These are phyloP conservation scores for Amitus sp. DNA, from an alignment of 2,888 invertebrate genomes.

Conservation along the genomic window DNA sequence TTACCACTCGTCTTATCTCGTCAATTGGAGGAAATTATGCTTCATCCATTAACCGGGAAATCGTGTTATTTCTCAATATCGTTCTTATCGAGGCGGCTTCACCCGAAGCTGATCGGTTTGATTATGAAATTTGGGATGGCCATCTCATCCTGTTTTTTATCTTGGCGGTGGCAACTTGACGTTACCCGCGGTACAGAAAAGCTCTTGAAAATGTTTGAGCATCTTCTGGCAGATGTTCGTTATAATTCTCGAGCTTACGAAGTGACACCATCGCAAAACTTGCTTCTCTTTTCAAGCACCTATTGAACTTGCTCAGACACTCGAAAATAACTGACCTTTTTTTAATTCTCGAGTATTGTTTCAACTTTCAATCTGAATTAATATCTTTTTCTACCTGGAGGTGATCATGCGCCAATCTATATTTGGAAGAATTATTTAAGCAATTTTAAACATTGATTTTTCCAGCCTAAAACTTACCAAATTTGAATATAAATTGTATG, in stretches of 20 bases:
- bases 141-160: not conserved
- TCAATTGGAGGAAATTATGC: not conserved
- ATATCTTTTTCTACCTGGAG: too few species aligned
- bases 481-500: too few species aligned
- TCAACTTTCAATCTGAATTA: too few species aligned
- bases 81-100: not conserved
- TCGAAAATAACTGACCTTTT: too few species aligned
- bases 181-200: slow-evolving; percentile 28
- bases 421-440: too few species aligned
- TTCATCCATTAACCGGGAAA: not conserved
- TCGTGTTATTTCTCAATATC: not conserved
- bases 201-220: slow-evolving; percentile 34
- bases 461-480: too few species aligned
- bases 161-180: not conserved
- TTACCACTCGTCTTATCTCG: slow-evolving; percentile 45
- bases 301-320: too few species aligned
- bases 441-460: too few species aligned
- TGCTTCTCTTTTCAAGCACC: not conserved
- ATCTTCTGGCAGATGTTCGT: slow-evolving; percentile 31
- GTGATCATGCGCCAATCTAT: too few species aligned
- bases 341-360: too few species aligned
- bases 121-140: not conserved
- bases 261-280: slow-evolving; percentile 1
- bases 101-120: not conserved
- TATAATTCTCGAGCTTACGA: slow-evolving; percentile 16